phyloP scores from a whole-genome alignment of 2,888 invertebrate species.

The Ganaspis brasiliensis region DNA sequence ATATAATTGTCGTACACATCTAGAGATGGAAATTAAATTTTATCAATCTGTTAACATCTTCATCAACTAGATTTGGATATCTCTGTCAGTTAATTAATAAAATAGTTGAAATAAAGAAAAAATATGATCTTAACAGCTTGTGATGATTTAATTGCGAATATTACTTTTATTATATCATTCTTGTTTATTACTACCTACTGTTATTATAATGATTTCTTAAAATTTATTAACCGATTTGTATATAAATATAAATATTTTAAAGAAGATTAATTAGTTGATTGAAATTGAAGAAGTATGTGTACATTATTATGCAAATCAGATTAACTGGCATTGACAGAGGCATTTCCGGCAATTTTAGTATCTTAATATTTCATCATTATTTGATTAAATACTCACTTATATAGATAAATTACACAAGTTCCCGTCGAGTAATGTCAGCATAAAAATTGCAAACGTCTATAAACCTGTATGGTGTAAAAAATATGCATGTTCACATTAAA shows the following conservation, averaged over 20 bases:
- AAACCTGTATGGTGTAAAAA: neutral
- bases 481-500: neutral
- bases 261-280: neutral
- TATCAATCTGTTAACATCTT: neutral
- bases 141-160: neutral
- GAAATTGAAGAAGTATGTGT: neutral
- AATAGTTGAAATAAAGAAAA: neutral
- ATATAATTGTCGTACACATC: neutral
- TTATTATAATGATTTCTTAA: no score
- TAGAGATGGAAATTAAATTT: neutral
- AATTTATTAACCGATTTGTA: no score
- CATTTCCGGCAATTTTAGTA: slow-evolving; percentile 20
- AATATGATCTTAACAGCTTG: neutral
- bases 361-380: slow-evolving; percentile 27
- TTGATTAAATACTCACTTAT: slow-evolving; percentile 20
- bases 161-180: no score
- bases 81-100: neutral
- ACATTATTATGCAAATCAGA: slow-evolving; percentile 5
- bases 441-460: neutral
- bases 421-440: slow-evolving; percentile 9
- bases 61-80: slow-evolving; percentile 4
- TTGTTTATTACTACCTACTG: no score
- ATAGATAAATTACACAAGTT: slow-evolving; percentile 17
- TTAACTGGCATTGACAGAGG: neutral
- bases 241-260: neutral